A percentile compares a stretch with the other conserved stretches of the same genome.
These are phyloP conservation scores for Mesaphorura yosii DNA, from an alignment of 1,140 invertebrate species.

Conservation along the genomic window DNA sequence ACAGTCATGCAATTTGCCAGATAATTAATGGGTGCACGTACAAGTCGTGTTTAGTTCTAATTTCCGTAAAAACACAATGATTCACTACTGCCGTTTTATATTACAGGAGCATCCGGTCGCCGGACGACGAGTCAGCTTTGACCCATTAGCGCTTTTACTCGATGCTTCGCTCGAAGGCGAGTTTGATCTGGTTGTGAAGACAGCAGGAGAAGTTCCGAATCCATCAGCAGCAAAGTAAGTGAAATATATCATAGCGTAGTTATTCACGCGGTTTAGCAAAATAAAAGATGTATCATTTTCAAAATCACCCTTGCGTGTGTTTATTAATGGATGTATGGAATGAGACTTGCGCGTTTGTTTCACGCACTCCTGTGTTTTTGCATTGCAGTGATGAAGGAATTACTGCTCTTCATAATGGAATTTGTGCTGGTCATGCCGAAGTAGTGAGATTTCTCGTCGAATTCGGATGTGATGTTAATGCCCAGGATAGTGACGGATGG, in stretches of 20 bases:
- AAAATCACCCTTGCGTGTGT: no score
- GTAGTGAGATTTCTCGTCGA: slow-evolving; percentile 97
- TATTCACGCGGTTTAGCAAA: no score
- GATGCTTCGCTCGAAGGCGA: slow-evolving; percentile 98
- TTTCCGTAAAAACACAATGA: not conserved
- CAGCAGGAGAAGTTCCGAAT: slow-evolving; percentile 79
- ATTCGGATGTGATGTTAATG: slow-evolving; percentile 96
- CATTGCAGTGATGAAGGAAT: slow-evolving; percentile 92
- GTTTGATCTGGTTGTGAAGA: slow-evolving; percentile 89
- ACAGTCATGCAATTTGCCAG: no score
- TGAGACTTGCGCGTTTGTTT: no score
- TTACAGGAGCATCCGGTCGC: slow-evolving; percentile 21
- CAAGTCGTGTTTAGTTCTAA: not conserved
- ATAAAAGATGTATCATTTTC: no score
- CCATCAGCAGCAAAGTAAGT: slow-evolving; percentile 95
- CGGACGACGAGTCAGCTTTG: slow-evolving; percentile 77
- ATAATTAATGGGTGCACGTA: no score
- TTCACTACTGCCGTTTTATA: not conserved
- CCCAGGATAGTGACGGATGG: slow-evolving; percentile 96
- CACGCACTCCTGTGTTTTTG: no score
- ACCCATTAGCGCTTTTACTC: slow-evolving; percentile 81
- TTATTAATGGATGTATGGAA: no score
- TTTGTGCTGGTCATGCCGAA: slow-evolving; percentile 96
- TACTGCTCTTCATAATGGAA: slow-evolving; percentile 97
- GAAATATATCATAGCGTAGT: no score